These are phyloP conservation scores for Misgurnus mizolepis DNA, from an alignment of 2,113 vertebrate species.

Conservation along the genomic window DNA sequence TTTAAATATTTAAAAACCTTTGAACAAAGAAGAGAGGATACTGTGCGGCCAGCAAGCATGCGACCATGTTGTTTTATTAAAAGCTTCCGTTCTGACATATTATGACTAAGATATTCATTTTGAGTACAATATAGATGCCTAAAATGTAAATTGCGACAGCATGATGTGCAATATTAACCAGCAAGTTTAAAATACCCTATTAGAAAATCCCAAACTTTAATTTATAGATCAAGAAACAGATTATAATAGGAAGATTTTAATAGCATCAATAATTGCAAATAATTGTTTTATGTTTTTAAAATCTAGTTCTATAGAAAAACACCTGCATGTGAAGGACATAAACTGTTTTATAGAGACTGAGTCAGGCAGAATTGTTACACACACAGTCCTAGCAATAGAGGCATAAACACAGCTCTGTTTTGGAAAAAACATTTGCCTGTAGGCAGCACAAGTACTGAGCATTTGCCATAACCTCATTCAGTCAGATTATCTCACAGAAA, in stretches of 20 bases:
- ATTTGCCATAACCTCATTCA: constrained; percentile 70
- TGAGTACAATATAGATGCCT: no score
- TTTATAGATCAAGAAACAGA: no score
- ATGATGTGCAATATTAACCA: no score
- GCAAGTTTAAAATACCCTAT: no score
- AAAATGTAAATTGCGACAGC: no score
- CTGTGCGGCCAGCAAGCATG: not conserved
- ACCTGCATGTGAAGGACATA: constrained; percentile 22
- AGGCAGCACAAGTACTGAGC: constrained; percentile 55
- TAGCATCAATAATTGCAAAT: no score
- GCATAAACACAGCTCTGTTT: constrained; percentile 56
- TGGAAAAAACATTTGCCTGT: constrained; percentile 49
- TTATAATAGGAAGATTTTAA: no score
- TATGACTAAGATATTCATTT: not conserved
- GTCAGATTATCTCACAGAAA: constrained; percentile 67
- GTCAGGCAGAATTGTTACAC: constrained; percentile 41
- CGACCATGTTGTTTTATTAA: not conserved
- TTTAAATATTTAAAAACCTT: constrained; percentile 38
- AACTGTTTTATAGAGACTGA: constrained; percentile 36
- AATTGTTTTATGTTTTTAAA: no score
- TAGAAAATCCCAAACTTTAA: no score
- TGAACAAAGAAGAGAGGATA: constrained; percentile 13
- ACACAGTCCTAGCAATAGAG: constrained; percentile 42
- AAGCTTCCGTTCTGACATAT: not conserved
- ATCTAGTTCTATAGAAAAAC: not conserved